phyloP scores from a whole-genome alignment of 2,888 invertebrate species.

The Noctua pronuba region DNA sequence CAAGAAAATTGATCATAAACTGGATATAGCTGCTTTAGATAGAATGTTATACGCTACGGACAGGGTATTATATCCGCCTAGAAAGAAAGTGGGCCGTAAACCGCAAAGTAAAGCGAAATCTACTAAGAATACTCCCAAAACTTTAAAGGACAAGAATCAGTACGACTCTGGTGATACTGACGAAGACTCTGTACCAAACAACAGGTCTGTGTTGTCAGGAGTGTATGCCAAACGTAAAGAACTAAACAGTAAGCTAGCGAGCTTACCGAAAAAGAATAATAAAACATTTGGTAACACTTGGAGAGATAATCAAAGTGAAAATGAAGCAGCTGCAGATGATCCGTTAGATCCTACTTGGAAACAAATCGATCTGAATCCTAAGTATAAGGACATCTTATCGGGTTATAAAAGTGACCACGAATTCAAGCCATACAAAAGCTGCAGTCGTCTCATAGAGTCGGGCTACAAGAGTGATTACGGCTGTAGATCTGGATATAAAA shows the following conservation, averaged over 20 bases:
- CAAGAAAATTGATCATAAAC: constrained; percentile 85
- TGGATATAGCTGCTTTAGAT: constrained; percentile 91
- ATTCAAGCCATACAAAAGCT: constrained; percentile 88
- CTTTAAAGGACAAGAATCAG: constrained; percentile 86
- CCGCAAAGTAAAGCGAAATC: constrained; percentile 87
- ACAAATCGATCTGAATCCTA: constrained; percentile 92
- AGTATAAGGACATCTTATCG: constrained; percentile 91
- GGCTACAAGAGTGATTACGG: constrained; percentile 92
- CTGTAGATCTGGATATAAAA: constrained; percentile 88
- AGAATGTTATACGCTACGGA: constrained; percentile 94
- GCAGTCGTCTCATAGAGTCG: constrained; percentile 89
- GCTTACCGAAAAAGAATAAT: constrained; percentile 81
- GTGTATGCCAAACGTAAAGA: constrained; percentile 89
- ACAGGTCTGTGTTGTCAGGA: constrained; percentile 86
- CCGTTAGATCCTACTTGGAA: constrained; percentile 92
- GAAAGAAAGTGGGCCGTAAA: constrained; percentile 93
- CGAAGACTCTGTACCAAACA: constrained; percentile 80
- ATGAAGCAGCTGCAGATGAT: constrained; percentile 89
- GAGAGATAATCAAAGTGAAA: constrained; percentile 88
- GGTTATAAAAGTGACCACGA: constrained; percentile 92
- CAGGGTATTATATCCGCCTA: constrained; percentile 94
- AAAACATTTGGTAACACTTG: constrained; percentile 85
- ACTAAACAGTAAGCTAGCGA: constrained; percentile 86
- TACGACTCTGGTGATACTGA: constrained; percentile 86
- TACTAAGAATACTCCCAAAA: constrained; percentile 80